Evolutionary conservation across 2,797 vertebrate genomes (phyloP).

Genomic region (Picus viridis): DNA sequence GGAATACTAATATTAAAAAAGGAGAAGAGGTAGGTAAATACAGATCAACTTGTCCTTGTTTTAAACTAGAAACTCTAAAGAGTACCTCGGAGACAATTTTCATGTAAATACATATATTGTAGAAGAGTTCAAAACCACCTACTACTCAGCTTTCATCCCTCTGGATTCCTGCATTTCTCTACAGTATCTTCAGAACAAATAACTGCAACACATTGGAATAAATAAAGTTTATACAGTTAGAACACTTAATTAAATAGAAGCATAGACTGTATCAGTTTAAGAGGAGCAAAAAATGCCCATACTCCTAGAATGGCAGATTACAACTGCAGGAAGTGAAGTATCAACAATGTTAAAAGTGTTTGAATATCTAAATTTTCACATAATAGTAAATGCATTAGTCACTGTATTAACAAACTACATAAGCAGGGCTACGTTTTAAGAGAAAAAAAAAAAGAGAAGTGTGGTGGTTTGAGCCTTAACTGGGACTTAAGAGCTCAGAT

Average conservation of each 20-base stretch:
- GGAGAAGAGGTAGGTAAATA: background rate
- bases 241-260: background rate
- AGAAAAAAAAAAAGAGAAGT: no score
- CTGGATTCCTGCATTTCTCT: background rate
- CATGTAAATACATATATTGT: background rate
- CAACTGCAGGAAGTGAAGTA: background rate
- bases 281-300: background rate
- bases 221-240: background rate
- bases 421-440: background rate
- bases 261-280: background rate
- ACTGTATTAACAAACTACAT: background rate
- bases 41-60: background rate
- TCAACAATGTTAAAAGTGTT: background rate
- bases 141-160: background rate
- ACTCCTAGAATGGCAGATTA: background rate
- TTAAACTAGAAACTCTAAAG: background rate
- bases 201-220: background rate
- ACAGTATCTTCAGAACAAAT: background rate
- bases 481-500: no score
- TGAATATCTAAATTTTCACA: background rate
- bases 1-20: slow-evolving; percentile 15
- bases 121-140: background rate
- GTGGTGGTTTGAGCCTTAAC: no score
- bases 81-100: background rate
- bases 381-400: background rate